Evolutionary conservation across 2,797 vertebrate species (phyloP).

Genomic region (Scarus forsteni): DNA sequence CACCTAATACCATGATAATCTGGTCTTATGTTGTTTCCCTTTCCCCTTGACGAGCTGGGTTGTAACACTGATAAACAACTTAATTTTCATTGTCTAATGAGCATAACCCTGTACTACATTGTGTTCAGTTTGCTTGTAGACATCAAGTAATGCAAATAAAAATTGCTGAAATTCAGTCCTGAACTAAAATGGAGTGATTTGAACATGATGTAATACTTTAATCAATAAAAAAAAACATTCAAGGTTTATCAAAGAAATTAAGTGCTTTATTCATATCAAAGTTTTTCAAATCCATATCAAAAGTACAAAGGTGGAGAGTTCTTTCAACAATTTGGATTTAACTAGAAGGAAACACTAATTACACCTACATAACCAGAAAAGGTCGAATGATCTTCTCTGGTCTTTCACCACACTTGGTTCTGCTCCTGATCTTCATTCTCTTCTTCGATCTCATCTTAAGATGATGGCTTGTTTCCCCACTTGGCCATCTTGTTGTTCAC

Average conservation of each 20-base stretch:
- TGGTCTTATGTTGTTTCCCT: too few species aligned
- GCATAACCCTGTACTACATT: neutral
- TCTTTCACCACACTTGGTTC: conserved; percentile 2
- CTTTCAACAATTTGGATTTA: conserved; percentile 7
- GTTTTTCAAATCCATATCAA: neutral
- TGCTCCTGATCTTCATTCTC: conserved; percentile 11
- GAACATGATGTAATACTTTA: conserved; percentile 35
- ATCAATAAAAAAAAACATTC: neutral
- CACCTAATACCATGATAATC: too few species aligned
- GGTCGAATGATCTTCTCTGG: neutral
- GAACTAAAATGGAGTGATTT: neutral
- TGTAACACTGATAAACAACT: neutral
- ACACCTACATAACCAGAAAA: neutral
- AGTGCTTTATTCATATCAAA: conserved; percentile 47
- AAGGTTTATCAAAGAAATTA: conserved; percentile 24
- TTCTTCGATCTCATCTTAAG: conserved; percentile 51
- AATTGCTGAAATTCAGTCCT: neutral
- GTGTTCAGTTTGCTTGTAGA: neutral
- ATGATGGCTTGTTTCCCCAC: conserved; percentile 89
- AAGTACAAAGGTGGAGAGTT: conserved; percentile 20
- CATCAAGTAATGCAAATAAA: conserved; percentile 6
- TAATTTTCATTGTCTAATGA: neutral
- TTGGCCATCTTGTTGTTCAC: conserved; percentile 94
- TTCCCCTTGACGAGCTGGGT: too few species aligned
- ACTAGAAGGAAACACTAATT: neutral